Percentiles rank a stretch among this genome's conserved stretches.
These are phyloP conservation scores for Aphaenogaster rudis DNA, from an alignment of 1,140 invertebrate species.

Conservation along the genomic window DNA sequence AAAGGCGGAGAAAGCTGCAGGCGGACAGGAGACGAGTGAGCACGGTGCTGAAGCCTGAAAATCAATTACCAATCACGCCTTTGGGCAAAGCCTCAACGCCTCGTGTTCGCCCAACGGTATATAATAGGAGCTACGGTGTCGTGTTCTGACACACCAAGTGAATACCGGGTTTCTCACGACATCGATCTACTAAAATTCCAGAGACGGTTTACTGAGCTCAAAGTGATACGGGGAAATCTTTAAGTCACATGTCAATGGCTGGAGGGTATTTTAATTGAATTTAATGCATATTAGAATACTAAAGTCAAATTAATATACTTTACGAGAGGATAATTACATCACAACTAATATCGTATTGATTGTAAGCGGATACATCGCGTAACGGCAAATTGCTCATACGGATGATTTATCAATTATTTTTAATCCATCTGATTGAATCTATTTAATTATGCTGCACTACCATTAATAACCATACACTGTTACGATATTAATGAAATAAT, in stretches of 20 bases:
- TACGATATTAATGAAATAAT: conserved; percentile 46
- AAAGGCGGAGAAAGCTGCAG: conserved; percentile 65
- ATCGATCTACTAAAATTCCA: conserved; percentile 74
- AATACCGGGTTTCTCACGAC: conserved; percentile 66
- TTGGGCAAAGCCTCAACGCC: conserved; percentile 76
- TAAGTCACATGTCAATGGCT: background rate
- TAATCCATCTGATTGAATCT: conserved; percentile 10
- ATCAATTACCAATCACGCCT: conserved; percentile 82
- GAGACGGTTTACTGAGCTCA: conserved; percentile 21
- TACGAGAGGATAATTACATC: conserved; percentile 40
- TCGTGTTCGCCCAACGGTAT: conserved; percentile 77
- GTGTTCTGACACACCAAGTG: conserved; percentile 71
- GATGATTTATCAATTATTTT: conserved; percentile 51
- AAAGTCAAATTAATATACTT: conserved; percentile 13
- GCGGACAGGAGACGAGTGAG: conserved; percentile 53
- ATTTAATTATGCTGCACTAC: conserved; percentile 31
- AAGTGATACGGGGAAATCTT: conserved; percentile 24
- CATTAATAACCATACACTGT: conserved; percentile 29
- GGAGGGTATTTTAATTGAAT: conserved; percentile 26
- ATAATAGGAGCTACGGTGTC: conserved; percentile 77
- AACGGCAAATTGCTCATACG: background rate
- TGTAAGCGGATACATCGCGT: background rate
- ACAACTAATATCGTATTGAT: conserved; percentile 44
- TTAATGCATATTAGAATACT: background rate
- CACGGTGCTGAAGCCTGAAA: conserved; percentile 79